Percentiles rank a stretch among this genome's conserved stretches.
Conservation (phyloP, 2,113 vertebrate genomes). For the Ammodytes marinus region DNA sequence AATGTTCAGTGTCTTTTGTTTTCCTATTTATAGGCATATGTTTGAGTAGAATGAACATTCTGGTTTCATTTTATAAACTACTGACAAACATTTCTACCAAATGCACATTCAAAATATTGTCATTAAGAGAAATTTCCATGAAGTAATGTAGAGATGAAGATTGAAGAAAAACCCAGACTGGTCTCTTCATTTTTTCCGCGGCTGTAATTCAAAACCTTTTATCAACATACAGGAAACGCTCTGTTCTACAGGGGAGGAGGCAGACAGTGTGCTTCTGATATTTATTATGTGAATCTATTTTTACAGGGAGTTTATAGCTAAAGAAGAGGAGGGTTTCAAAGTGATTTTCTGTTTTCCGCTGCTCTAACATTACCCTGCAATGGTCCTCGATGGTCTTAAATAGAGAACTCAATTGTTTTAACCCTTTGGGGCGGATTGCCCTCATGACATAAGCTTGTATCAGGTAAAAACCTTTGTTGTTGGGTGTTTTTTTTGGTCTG, state of each 20-base stretch:
- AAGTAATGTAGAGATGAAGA: too few relatives aligned
- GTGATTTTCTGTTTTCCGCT: neutral
- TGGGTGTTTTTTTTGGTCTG: neutral
- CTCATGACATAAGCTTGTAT: conserved; percentile 17
- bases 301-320: neutral
- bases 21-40: too few relatives aligned
- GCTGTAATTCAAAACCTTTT: neutral
- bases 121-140: too few relatives aligned
- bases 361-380: neutral
- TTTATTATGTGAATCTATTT: conserved; percentile 23
- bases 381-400: neutral
- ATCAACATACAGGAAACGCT: neutral
- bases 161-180: too few relatives aligned
- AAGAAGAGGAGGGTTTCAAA: neutral
- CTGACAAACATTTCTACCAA: too few relatives aligned
- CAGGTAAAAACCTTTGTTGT: neutral
- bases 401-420: neutral
- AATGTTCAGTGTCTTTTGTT: too few relatives aligned
- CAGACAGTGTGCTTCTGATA: neutral
- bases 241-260: neutral
- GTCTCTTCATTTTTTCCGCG: too few relatives aligned
- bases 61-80: too few relatives aligned
- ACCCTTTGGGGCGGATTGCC: neutral
- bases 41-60: too few relatives aligned
- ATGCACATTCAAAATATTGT: too few relatives aligned